A percentile compares a stretch with the other conserved stretches of the same genome.
phyloP scores from a whole-genome alignment of 2,113 vertebrate genomes.

The Xiphorhynchus elegans region DNA sequence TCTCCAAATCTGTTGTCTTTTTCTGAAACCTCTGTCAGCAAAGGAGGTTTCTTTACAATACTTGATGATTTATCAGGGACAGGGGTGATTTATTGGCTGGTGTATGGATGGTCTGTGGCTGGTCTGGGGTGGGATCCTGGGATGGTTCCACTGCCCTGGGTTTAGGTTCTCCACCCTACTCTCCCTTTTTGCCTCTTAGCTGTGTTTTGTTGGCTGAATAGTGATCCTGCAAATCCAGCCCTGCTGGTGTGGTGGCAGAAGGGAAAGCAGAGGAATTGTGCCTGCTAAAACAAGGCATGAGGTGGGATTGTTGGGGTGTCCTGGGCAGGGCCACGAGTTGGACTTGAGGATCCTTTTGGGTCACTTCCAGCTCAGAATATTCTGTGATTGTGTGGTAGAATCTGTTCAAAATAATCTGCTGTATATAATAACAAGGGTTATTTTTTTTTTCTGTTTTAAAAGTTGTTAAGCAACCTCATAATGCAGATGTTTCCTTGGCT shows the following conservation, averaged over 20 bases:
- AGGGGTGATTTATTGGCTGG: neutral
- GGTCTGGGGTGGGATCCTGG: neutral
- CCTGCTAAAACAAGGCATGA: neutral
- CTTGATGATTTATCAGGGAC: neutral
- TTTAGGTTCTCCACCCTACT: neutral
- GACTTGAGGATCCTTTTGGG: neutral
- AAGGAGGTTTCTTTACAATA: neutral
- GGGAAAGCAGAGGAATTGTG: neutral
- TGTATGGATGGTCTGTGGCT: neutral
- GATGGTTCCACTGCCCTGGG: neutral
- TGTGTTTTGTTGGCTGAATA: neutral
- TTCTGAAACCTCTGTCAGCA: neutral
- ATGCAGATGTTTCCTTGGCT: slow-evolving; percentile 19
- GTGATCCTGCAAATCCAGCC: neutral
- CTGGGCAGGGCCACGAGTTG: neutral
- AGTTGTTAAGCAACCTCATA: neutral
- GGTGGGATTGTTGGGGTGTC: neutral
- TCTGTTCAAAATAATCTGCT: neutral
- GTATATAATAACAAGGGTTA: neutral
- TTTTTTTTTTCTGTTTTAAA: neutral
- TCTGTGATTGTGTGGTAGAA: neutral
- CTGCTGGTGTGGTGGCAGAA: neutral
- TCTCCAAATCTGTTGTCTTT: neutral
- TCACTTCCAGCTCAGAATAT: neutral
- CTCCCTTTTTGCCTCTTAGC: neutral